phyloP scores from a whole-genome alignment of 2,797 vertebrate genomes.

The Sebastes hopkinsi region DNA sequence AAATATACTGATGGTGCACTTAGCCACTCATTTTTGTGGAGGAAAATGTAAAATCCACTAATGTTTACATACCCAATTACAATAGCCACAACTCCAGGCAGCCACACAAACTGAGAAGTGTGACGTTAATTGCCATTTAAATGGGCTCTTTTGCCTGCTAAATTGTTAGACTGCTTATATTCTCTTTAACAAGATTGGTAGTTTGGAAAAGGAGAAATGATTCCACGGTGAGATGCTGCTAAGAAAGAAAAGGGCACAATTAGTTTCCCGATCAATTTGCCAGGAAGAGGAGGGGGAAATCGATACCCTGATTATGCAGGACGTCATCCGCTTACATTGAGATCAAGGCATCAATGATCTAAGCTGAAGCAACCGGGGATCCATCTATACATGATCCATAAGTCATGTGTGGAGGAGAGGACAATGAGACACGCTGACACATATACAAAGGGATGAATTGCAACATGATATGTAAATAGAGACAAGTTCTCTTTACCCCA shows the following conservation, averaged over 20 bases:
- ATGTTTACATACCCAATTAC: conserved; percentile 63
- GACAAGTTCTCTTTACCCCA: conserved; percentile 50
- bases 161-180: conserved; percentile 58
- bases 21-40: conserved; percentile 20
- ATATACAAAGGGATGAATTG: conserved; percentile 44
- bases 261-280: conserved; percentile 77
- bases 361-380: conserved; percentile 49
- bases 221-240: conserved; percentile 44
- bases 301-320: conserved; percentile 78
- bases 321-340: conserved; percentile 66
- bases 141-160: conserved; percentile 49
- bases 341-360: conserved; percentile 73
- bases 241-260: conserved; percentile 76
- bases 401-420: conserved; percentile 13
- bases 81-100: conserved; percentile 38
- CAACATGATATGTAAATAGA: conserved; percentile 59
- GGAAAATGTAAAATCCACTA: conserved; percentile 39
- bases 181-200: conserved; percentile 64
- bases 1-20: conserved; percentile 22
- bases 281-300: conserved; percentile 60
- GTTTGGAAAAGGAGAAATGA: conserved; percentile 56
- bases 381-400: conserved; percentile 55
- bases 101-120: conserved; percentile 52
- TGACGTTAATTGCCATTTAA: conserved; percentile 68
- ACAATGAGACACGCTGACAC: neutral